Percentiles rank a stretch among this genome's conserved stretches.
These are phyloP conservation scores for Ligdia adustata DNA, from an alignment of 2,888 invertebrate genomes.

Conservation along the genomic window DNA sequence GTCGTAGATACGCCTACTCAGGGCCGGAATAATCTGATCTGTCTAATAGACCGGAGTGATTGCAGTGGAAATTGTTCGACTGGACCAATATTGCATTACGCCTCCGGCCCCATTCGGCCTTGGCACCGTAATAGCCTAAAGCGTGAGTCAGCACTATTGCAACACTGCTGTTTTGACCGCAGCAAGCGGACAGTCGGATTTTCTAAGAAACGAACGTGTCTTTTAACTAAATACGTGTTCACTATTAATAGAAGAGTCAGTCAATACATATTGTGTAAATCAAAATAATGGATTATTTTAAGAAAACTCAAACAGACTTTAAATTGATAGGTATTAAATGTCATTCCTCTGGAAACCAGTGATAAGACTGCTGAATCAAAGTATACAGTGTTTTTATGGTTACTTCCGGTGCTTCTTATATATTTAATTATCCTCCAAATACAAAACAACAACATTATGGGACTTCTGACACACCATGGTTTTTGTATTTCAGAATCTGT, in stretches of 20 bases:
- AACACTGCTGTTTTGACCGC: slow-evolving; percentile 43
- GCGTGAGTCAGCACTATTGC: slow-evolving; percentile 64
- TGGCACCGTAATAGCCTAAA: slow-evolving; percentile 61
- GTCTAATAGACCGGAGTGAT: slow-evolving; percentile 54
- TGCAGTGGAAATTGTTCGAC: slow-evolving; percentile 54
- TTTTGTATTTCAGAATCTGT: no score
- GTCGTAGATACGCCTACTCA: slow-evolving; percentile 41
- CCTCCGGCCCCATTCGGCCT: slow-evolving; percentile 56
- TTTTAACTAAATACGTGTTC: slow-evolving; percentile 38
- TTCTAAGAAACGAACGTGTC: slow-evolving; percentile 47
- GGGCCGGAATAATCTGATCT: slow-evolving; percentile 50
- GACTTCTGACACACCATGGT: no score
- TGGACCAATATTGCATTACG: slow-evolving; percentile 59
- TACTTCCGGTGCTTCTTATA: no score
- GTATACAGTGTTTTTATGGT: no score
- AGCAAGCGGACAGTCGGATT: slow-evolving; percentile 40
- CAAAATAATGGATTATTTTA: no score
- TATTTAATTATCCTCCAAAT: no score
- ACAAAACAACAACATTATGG: no score
- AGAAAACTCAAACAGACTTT: no score
- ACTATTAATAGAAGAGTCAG: slow-evolving; percentile 27
- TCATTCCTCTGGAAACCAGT: no score
- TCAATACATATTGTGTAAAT: no score
- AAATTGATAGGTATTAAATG: no score
- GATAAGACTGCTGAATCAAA: no score